These are phyloP conservation scores for Parambassis ranga DNA, from an alignment of 2,797 vertebrate genomes.

Conservation along the genomic window DNA sequence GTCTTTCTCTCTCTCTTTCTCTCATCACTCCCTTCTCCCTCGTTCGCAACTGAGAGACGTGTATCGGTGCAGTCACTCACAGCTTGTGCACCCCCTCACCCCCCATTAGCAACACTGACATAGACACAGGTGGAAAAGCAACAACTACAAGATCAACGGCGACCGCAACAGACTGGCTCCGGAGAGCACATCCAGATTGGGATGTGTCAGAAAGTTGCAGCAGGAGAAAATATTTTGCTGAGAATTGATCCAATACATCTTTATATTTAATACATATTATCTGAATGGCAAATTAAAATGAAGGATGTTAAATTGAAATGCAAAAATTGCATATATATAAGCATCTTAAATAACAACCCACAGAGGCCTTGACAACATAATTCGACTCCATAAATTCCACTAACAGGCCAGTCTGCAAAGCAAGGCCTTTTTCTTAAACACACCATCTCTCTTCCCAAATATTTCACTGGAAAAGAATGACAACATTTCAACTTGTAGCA, in stretches of 20 bases:
- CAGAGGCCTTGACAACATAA: constrained; percentile 45
- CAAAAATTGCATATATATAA: background rate
- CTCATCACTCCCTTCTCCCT: constrained; percentile 40
- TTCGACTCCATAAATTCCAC: constrained; percentile 15
- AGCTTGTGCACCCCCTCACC: constrained; percentile 23
- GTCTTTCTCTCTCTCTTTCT: constrained; percentile 11
- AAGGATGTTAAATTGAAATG: constrained; percentile 10
- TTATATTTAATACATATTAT: too few species aligned
- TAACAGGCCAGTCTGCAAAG: constrained; percentile 28
- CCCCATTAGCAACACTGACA: constrained; percentile 35
- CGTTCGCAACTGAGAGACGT: constrained; percentile 50
- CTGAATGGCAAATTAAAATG: constrained; percentile 38
- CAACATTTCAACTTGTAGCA: constrained; percentile 48
- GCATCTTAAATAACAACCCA: constrained; percentile 22
- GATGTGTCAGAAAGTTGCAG: constrained; percentile 52
- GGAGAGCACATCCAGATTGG: constrained; percentile 38
- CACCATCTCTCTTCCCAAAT: constrained; percentile 25
- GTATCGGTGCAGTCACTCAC: constrained; percentile 53
- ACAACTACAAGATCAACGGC: constrained; percentile 21
- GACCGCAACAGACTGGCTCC: background rate
- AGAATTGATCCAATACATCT: too few species aligned
- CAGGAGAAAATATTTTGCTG: constrained; percentile 20
- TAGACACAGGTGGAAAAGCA: constrained; percentile 63
- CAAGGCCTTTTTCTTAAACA: constrained; percentile 43
- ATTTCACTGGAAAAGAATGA: constrained; percentile 56